These are phyloP conservation scores for Bembecia ichneumoniformis DNA, from an alignment of 2,888 invertebrate species.

Conservation along the genomic window DNA sequence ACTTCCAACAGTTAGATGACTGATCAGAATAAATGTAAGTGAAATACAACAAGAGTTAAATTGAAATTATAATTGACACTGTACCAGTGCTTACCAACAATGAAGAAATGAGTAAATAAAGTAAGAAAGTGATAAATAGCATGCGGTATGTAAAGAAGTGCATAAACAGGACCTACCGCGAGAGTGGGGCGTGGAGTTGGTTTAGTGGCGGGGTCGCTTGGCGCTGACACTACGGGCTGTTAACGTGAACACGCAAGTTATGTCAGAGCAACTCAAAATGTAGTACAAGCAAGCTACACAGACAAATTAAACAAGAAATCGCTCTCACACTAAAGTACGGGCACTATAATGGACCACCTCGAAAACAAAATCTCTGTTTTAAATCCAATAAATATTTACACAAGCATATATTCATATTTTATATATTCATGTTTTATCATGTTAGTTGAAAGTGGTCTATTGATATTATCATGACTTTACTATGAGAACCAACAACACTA, in stretches of 20 bases:
- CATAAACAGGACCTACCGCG: constrained; percentile 72
- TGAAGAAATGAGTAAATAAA: not conserved
- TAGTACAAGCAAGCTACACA: not conserved
- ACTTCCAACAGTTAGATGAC: too few relatives aligned
- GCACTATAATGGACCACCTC: too few relatives aligned
- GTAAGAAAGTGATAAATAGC: not conserved
- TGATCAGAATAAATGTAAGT: too few relatives aligned
- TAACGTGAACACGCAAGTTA: constrained; percentile 43
- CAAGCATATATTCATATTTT: too few relatives aligned
- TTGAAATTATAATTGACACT: too few relatives aligned
- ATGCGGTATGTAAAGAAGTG: constrained; percentile 32
- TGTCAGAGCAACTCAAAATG: constrained; percentile 19
- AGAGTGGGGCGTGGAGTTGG: constrained; percentile 75
- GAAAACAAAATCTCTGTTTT: too few relatives aligned
- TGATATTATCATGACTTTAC: too few relatives aligned
- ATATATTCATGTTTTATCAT: too few relatives aligned
- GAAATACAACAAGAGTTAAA: too few relatives aligned
- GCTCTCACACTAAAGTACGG: not conserved
- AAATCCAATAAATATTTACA: too few relatives aligned
- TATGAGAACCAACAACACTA: too few relatives aligned
- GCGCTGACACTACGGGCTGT: constrained; percentile 73
- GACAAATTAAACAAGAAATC: not conserved
- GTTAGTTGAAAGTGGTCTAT: too few relatives aligned
- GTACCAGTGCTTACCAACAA: not conserved
- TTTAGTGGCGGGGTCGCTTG: constrained; percentile 68